Base-by-base conservation (phyloP, 2,888 invertebrate genomes). In the Heliconius sara region DNA sequence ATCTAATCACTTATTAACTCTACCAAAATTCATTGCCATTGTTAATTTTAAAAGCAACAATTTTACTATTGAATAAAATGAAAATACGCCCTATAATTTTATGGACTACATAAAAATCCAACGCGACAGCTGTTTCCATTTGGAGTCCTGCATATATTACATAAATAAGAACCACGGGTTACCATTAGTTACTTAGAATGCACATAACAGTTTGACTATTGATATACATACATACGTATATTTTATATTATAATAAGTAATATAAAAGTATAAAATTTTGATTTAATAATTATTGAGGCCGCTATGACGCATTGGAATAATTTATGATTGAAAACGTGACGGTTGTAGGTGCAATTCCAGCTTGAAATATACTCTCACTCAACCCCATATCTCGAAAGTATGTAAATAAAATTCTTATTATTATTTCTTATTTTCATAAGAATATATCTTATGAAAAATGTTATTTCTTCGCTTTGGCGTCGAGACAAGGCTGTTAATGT, bases 151-250 rank as follows among this genome's bases (percentile, higher is more conserved):
- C 75, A 75, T 75, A 75, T 27, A 75, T 63, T 75, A 75, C 34
- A 75, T 65, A 47, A 75, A 78, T 72, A 78, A 57, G 72, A 43
- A 79, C 73, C 39, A 76, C 47, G 71, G 65, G 65, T 71, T 76
- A 70, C 70, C 67, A 76, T 80, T 80, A 79, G 78, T 70, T 79
- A 80, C 80, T 47, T 73, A 74, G 65, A 80, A 77, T 71, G 39
- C 47, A 79, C 60, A 71, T 57, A 78, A 57, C 60, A n/a, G 71
- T 78, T 76, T 78, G 78, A 73, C 78, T 78, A 76, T 43, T 67
- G 78, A 70, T 70, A 25, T 70, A 16, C 0, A 25, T 6, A 25
- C 3, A 47, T 43, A 19, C 0, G 27, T n/a, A n/a, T 25, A 25
- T 13, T 27, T 65, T 65, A 65, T 65, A 6, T 65, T 65, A 27